Percentiles rank a stretch among this genome's conserved stretches.
Evolutionary conservation across 2,888 invertebrate genomes (phyloP).

Genomic region (Drosophila ezoana): DNA sequence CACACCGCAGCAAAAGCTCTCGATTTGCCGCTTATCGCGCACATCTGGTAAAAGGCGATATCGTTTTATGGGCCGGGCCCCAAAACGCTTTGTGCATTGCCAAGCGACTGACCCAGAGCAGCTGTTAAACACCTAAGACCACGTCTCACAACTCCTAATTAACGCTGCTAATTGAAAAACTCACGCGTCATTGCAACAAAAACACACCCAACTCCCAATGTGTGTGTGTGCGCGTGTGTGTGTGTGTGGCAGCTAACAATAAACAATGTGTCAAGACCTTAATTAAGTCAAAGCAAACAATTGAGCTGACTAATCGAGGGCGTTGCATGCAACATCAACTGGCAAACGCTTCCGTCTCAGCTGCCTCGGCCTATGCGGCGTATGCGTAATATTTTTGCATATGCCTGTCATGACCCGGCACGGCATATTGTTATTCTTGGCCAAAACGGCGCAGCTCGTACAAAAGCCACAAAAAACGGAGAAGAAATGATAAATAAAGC

Average conservation of each 20-base stretch:
- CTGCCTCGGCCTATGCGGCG: constrained; percentile 28
- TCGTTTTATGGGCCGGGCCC: constrained; percentile 37
- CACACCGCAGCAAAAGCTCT: constrained; percentile 20
- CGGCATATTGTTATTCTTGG: constrained; percentile 47
- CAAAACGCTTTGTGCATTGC: constrained; percentile 37
- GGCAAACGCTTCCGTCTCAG: constrained; percentile 32
- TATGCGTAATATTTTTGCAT: constrained; percentile 62
- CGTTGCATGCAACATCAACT: constrained; percentile 50
- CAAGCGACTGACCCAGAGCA: constrained; percentile 41
- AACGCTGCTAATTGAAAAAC: constrained; percentile 69
- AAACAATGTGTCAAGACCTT: constrained; percentile 46
- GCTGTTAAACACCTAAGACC: constrained; percentile 37
- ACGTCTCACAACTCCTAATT: constrained; percentile 58
- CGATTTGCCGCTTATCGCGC: constrained; percentile 26
- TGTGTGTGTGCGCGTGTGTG: background rate
- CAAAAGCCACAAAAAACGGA: background rate
- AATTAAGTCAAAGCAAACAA: constrained; percentile 55
- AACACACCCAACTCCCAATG: background rate
- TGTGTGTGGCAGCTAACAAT: constrained; percentile 24
- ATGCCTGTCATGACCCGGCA: constrained; percentile 52
- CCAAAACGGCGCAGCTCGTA: constrained; percentile 5
- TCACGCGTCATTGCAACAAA: constrained; percentile 45
- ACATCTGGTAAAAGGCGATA: constrained; percentile 30
- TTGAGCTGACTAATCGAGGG: constrained; percentile 53
- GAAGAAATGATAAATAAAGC: background rate